Evolutionary conservation across 2,113 vertebrate species (phyloP).

Genomic region (Suncus etruscus): DNA sequence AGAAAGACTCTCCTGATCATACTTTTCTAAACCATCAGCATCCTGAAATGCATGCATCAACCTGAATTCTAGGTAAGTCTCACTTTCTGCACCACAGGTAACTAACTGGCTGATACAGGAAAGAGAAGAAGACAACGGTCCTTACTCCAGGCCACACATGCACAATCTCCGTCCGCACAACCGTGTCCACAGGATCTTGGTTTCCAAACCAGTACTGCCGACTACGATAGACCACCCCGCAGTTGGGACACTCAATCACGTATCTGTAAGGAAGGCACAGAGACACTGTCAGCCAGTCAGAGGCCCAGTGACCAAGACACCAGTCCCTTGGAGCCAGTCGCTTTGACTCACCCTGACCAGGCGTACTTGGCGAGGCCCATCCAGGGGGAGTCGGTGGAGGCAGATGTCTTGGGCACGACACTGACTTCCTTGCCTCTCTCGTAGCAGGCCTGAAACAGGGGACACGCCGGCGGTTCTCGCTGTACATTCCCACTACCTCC

Average conservation of each 20-base stretch:
- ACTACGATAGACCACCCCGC: constrained; percentile 97
- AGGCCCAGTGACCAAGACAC: background rate
- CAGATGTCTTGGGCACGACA: constrained; percentile 98
- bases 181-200: constrained; percentile 99
- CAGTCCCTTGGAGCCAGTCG: background rate
- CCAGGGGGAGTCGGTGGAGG: constrained; percentile 99
- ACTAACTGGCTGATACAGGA: background rate
- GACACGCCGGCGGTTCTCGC: constrained; percentile 38
- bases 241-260: constrained; percentile 98
- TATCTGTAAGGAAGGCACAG: constrained; percentile 88
- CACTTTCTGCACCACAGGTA: constrained; percentile 6
- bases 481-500: background rate
- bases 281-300: constrained; percentile 30
- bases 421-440: constrained; percentile 97
- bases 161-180: constrained; percentile 98
- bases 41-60: background rate
- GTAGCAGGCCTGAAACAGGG: constrained; percentile 93
- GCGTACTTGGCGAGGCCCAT: constrained; percentile 98
- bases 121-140: background rate
- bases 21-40: background rate
- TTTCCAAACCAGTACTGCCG: constrained; percentile 99
- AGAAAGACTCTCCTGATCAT: background rate
- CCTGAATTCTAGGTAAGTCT: background rate
- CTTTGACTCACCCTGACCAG: constrained; percentile 96
- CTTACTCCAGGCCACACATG: constrained; percentile 99